phyloP scores from a whole-genome alignment of 1,140 invertebrate species.

The Zeugodacus cucurbitae region DNA sequence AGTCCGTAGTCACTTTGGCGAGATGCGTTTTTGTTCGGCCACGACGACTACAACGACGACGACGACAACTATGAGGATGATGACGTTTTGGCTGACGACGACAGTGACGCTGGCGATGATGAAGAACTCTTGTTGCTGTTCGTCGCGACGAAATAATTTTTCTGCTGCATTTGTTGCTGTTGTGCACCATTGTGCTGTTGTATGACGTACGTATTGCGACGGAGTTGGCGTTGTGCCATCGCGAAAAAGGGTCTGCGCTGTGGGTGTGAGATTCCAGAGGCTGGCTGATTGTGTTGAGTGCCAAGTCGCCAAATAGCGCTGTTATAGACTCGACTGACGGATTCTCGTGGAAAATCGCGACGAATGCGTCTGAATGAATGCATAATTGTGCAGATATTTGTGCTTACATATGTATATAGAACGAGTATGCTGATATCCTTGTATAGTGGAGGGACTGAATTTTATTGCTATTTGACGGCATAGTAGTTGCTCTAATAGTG shows the following conservation, averaged over 20 bases:
- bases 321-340: not conserved
- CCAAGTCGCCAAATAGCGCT: not conserved
- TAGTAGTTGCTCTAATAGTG: not conserved
- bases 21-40: slow-evolving; percentile 16
- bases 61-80: not conserved
- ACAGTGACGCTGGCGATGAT: not conserved
- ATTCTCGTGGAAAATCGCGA: slow-evolving; percentile 26
- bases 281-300: not conserved
- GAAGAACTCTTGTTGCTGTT: not conserved
- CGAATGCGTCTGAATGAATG: not conserved
- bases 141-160: not conserved
- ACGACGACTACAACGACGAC: not conserved
- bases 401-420: not conserved
- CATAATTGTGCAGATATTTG: slow-evolving; percentile 9
- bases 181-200: not conserved
- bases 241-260: not conserved
- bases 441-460: not conserved
- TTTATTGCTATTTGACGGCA: not conserved
- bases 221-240: not conserved
- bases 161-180: slow-evolving; percentile 22
- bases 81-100: not conserved
- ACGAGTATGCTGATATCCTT: not conserved
- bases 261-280: not conserved
- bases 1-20: not conserved
- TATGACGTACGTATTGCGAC: not conserved